Base-by-base conservation (phyloP, 1,140 invertebrate species). In the silkworm (Bombyx mori) region DNA sequence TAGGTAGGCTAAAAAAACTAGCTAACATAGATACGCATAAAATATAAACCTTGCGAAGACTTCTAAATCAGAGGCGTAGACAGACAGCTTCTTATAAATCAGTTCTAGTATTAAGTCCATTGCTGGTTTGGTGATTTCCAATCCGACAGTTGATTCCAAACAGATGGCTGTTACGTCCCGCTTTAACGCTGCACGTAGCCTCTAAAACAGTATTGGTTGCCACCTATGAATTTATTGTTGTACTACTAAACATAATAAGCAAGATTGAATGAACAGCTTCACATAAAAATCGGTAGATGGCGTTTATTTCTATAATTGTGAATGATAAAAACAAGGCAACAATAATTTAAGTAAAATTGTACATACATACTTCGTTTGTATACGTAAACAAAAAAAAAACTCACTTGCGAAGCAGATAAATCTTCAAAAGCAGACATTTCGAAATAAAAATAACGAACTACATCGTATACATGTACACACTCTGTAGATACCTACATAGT, bases 1-100 rank as follows among this genome's bases (percentile, higher is more conserved):
- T 35, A 35, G 4, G 26, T 35, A 35, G 1, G 4, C 26, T 35
- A 35, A 35, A 35, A 35, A 35, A 35, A 35, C n/a, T n/a, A n/a
- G n/a, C 1, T 4, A 35, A 35, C 4, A 35, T 35, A 35, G 26
- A 35, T 35, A 35, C 2, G 46, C 42, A 47, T 8, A 1, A 35
- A 7, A 1, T 48, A 77, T 71, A 56, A 79, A 91, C 90, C 89
- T 90, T 7, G 89, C 84, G 77, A 90, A 91, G 35, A 81, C 82
- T 75, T 90, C 89, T 59, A 91, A 82, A 74, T 90, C 90, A 8
- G 74, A 48, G n/a, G 70, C 85, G 63, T 88, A 89, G 5, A 88
- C 54, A 44, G 62, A 56, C 22, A 90, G 54, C 72, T 90, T 89
- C 69, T 86, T 88, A 67, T 80, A 88, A 18, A 82, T 66, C 7